phyloP scores from a whole-genome alignment of 1,140 invertebrate species.

The Calliopsis andreniformis region DNA sequence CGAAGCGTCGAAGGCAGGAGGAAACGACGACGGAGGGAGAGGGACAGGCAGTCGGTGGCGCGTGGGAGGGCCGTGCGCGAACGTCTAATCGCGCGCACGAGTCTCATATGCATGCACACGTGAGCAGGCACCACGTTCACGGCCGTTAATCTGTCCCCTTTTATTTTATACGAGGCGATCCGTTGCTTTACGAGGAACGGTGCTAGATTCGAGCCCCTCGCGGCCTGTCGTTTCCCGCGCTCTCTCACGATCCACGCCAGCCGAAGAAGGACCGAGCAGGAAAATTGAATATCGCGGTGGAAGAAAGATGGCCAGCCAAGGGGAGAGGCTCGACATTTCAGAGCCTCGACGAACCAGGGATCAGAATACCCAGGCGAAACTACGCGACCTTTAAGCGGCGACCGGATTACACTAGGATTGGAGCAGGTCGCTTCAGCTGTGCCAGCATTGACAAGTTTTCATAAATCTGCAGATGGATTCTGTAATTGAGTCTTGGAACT shows the following conservation, averaged over 20 bases:
- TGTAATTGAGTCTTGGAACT: background rate
- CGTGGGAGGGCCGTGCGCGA: conserved; percentile 57
- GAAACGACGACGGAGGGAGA: background rate
- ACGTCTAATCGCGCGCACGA: conserved; percentile 53
- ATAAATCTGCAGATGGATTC: background rate
- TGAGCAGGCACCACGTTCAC: conserved; percentile 33
- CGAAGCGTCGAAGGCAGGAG: conserved; percentile 36
- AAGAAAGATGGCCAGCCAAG: conserved; percentile 4
- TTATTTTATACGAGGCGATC: conserved; percentile 70
- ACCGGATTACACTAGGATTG: conserved; percentile 31
- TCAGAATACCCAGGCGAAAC: conserved; percentile 27
- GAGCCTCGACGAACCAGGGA: background rate
- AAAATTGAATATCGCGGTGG: background rate
- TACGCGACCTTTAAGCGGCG: conserved; percentile 43
- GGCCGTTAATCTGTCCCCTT: conserved; percentile 68
- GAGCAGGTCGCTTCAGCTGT: conserved; percentile 18
- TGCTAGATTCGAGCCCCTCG: conserved; percentile 50
- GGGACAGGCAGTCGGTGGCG: background rate
- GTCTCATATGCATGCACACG: conserved; percentile 45
- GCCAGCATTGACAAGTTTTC: background rate
- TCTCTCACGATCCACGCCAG: conserved; percentile 38
- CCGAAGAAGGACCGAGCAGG: background rate
- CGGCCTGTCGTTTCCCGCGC: conserved; percentile 47
- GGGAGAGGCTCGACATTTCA: conserved; percentile 52
- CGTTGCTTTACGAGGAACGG: conserved; percentile 62